A percentile compares a stretch with the other conserved stretches of the same genome.
phyloP scores from a whole-genome alignment of 2,888 invertebrate genomes.

The Nomada ferruginata region DNA sequence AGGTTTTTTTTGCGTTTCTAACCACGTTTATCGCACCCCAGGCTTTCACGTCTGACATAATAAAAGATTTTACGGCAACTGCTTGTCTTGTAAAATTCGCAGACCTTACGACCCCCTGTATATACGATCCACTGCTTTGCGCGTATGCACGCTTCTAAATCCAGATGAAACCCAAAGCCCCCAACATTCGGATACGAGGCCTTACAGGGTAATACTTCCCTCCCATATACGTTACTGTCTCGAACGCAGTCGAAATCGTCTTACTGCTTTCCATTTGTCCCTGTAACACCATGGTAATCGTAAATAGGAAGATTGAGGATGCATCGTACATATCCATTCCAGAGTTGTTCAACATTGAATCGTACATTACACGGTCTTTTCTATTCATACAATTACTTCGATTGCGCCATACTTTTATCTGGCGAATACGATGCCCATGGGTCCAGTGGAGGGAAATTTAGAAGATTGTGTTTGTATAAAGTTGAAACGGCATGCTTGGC shows the following conservation, averaged over 20 bases:
- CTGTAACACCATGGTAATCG: not conserved
- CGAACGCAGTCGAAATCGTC: not conserved
- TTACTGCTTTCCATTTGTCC: slow-evolving; percentile 15
- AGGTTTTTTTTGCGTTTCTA: not conserved
- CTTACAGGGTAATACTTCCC: not conserved
- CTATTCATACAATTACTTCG: slow-evolving; percentile 34
- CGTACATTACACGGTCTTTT: slow-evolving; percentile 19
- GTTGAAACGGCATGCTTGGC: slow-evolving; percentile 14
- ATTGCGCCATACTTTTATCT: not conserved
- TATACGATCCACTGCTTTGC: slow-evolving; percentile 5
- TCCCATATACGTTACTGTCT: slow-evolving; percentile 2
- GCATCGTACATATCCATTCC: not conserved
- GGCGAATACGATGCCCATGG: slow-evolving; percentile 19
- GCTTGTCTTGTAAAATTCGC: slow-evolving; percentile 22
- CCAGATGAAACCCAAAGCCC: slow-evolving; percentile 2
- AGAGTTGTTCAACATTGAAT: slow-evolving; percentile 32
- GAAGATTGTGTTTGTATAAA: slow-evolving; percentile 16
- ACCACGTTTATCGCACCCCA: slow-evolving; percentile 9
- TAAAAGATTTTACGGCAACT: slow-evolving; percentile 34
- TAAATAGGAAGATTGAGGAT: not conserved
- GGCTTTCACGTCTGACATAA: slow-evolving; percentile 22
- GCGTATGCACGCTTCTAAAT: slow-evolving; percentile 21
- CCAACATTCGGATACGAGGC: slow-evolving; percentile 22
- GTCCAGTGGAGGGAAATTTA: slow-evolving; percentile 47
- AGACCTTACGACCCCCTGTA: not conserved